Conservation (phyloP, 2,888 invertebrate species). For the Conistra vaccinii region DNA sequence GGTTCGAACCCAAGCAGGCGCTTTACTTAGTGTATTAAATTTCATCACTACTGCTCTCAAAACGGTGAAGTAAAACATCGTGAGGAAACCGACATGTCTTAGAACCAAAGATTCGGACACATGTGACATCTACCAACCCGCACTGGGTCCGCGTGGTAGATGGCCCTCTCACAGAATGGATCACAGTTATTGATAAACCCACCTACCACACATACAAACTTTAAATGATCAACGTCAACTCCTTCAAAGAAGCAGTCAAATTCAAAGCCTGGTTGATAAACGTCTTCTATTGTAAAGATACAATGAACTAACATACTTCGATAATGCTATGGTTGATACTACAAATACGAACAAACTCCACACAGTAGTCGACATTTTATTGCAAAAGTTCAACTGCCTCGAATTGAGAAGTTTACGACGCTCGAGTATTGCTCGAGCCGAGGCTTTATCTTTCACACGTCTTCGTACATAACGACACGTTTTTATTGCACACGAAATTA, state of each 20-base stretch:
- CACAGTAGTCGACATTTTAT: slow-evolving; percentile 60
- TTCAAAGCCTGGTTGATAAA: slow-evolving; percentile 21
- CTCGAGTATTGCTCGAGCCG: slow-evolving; percentile 43
- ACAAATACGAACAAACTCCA: slow-evolving; percentile 38
- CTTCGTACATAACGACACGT: slow-evolving; percentile 55
- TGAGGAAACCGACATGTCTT: too few relatives aligned
- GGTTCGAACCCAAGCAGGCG: too few relatives aligned
- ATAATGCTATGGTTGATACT: slow-evolving; percentile 39
- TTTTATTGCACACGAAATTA: slow-evolving; percentile 57
- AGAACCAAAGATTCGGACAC: too few relatives aligned
- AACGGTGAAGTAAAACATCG: too few relatives aligned
- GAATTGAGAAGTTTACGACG: slow-evolving; percentile 64
- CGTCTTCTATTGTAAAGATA: slow-evolving; percentile 29
- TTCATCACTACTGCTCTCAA: too few relatives aligned
- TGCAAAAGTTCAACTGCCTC: slow-evolving; percentile 62
- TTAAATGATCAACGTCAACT: neutral
- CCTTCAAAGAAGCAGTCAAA: slow-evolving; percentile 5
- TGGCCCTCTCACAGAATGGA: too few relatives aligned
- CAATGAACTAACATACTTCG: slow-evolving; percentile 26
- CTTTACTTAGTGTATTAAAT: too few relatives aligned
- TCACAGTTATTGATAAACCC: neutral
- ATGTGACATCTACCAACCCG: too few relatives aligned
- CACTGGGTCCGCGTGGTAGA: too few relatives aligned
- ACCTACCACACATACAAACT: neutral
- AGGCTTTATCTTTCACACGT: slow-evolving; percentile 63